Percentiles rank a stretch among this genome's conserved stretches.
Evolutionary conservation across 2,797 vertebrate genomes (phyloP).

Genomic region (Dendrocincla tyrannina): DNA sequence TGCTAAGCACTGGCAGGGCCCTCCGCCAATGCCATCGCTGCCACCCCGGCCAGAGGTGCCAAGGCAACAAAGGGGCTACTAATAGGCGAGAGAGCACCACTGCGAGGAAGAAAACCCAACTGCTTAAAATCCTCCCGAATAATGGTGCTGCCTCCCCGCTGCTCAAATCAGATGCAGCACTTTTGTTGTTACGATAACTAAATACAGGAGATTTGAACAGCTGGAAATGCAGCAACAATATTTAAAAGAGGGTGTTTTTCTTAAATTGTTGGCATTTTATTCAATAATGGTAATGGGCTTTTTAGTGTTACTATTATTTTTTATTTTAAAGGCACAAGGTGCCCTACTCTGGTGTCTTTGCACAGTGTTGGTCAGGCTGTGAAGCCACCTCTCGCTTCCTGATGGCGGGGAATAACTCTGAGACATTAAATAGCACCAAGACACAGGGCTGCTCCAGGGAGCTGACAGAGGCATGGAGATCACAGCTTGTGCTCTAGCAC

Average conservation of each 20-base stretch:
- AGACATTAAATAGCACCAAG: neutral
- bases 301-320: neutral
- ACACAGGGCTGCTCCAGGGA: neutral
- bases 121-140: slow-evolving; percentile 65
- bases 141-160: slow-evolving; percentile 68
- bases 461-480: neutral
- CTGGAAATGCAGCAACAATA: slow-evolving; percentile 76
- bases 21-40: slow-evolving; percentile 14
- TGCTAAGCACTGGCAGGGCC: neutral
- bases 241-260: slow-evolving; percentile 63
- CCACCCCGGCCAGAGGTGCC: slow-evolving; percentile 27
- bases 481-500: neutral
- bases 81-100: slow-evolving; percentile 51
- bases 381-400: neutral
- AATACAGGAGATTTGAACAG: slow-evolving; percentile 76
- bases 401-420: neutral
- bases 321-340: slow-evolving; percentile 52
- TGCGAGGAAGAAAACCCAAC: slow-evolving; percentile 49
- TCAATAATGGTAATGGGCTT: slow-evolving; percentile 69
- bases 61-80: slow-evolving; percentile 52
- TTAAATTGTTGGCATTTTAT: slow-evolving; percentile 57
- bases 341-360: neutral
- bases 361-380: neutral
- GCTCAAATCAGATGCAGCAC: slow-evolving; percentile 75
- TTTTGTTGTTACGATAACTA: slow-evolving; percentile 77